Percentiles rank a stretch among this genome's conserved stretches.
Conservation (phyloP, 2,888 invertebrate species). For the Bursaphelenchus okinawaensis region DNA sequence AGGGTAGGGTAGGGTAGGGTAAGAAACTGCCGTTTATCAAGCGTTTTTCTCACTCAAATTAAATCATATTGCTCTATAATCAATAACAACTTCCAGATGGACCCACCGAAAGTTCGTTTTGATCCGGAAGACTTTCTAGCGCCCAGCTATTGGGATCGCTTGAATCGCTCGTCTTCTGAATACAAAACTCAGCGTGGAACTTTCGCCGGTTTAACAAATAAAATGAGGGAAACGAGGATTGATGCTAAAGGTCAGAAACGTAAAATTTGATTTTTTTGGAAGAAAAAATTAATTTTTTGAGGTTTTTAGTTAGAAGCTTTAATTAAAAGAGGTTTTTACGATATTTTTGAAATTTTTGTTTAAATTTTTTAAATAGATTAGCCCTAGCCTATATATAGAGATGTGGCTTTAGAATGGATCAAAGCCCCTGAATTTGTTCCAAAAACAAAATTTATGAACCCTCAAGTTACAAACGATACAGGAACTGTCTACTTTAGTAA, state of each 20-base stretch:
- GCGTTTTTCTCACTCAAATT: no score
- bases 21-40: no score
- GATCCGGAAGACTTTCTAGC: slow-evolving; percentile 49
- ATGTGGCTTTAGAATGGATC: neutral
- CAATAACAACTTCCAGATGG: neutral
- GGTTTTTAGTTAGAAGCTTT: no score
- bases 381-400: no score
- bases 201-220: neutral
- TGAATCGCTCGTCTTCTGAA: neutral
- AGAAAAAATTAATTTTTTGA: neutral
- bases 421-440: neutral
- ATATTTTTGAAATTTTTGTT: neutral
- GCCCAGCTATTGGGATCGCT: slow-evolving; percentile 34
- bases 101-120: slow-evolving; percentile 26
- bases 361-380: no score
- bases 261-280: neutral
- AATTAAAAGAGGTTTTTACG: no score
- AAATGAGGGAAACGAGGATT: neutral
- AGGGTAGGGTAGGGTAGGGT: no score
- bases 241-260: neutral
- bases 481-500: no score
- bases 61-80: no score
- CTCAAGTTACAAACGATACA: no score
- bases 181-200: neutral
- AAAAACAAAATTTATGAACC: no score